Percentiles rank a stretch among this genome's conserved stretches.
These are phyloP conservation scores for Cygnus atratus DNA, from an alignment of 2,113 vertebrate genomes.

Conservation along the genomic window DNA sequence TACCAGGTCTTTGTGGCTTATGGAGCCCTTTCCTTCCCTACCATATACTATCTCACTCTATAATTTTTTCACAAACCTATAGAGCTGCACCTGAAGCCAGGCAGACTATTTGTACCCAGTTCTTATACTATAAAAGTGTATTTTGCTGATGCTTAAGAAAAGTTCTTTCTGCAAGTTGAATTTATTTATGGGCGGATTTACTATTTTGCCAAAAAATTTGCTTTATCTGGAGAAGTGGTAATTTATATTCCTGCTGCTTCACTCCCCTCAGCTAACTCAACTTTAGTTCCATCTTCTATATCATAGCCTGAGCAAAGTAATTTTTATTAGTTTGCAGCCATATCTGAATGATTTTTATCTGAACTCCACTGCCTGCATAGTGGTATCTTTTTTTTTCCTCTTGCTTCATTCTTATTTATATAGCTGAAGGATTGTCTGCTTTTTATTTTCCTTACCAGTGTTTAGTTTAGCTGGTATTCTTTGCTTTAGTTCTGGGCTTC, in stretches of 20 bases:
- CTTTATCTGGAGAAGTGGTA: neutral
- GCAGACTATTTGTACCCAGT: too few species aligned
- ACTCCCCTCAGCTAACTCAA: neutral
- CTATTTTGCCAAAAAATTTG: neutral
- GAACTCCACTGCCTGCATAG: neutral
- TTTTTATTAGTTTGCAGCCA: neutral
- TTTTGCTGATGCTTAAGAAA: neutral
- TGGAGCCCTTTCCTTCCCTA: neutral
- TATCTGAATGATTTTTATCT: neutral
- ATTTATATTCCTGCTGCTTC: neutral
- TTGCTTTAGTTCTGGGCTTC: neutral
- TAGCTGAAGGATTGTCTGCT: neutral
- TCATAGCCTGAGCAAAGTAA: neutral
- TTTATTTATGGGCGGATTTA: neutral
- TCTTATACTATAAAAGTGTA: neutral
- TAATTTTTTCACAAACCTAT: neutral
- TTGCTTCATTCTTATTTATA: neutral
- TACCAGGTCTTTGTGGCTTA: neutral
- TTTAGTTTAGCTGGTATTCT: neutral
- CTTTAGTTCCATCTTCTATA: neutral
- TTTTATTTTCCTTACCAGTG: neutral
- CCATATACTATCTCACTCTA: too few species aligned
- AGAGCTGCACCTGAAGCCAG: neutral
- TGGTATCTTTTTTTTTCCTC: neutral
- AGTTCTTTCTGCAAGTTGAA: neutral